Evolutionary conservation across 2,797 vertebrate genomes (phyloP).

Genomic region (Diplodus sargus): DNA sequence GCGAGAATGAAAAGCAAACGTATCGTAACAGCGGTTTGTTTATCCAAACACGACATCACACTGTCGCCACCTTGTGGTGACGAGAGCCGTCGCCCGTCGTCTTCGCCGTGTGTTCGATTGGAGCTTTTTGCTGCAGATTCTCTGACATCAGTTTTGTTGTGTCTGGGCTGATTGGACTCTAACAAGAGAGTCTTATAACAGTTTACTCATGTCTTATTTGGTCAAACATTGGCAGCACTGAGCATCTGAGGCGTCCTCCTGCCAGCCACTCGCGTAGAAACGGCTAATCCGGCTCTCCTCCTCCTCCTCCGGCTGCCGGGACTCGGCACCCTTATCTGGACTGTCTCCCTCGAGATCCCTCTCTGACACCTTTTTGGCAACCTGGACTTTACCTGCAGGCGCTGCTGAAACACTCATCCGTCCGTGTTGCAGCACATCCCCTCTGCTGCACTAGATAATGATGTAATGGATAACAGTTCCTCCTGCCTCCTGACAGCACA

Average conservation of each 20-base stretch:
- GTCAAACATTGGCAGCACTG: constrained; percentile 33
- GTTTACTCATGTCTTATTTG: constrained; percentile 23
- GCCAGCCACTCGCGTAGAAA: constrained; percentile 32
- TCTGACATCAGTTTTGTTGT: too few relatives aligned
- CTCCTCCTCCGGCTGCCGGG: constrained; percentile 39
- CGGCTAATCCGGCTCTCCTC: constrained; percentile 36
- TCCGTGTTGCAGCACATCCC: constrained; percentile 52
- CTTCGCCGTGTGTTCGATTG: too few relatives aligned
- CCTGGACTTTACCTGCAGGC: constrained; percentile 70
- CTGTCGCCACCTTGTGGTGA: too few relatives aligned
- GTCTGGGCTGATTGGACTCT: too few relatives aligned
- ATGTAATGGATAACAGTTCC: constrained; percentile 67
- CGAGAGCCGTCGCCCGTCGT: too few relatives aligned
- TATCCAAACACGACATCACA: too few relatives aligned
- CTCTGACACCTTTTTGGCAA: constrained; percentile 73
- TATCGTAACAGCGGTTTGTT: too few relatives aligned
- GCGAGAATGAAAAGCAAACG: too few relatives aligned
- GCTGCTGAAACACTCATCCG: constrained; percentile 54
- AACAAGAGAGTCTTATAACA: neutral
- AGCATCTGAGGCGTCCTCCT: constrained; percentile 35
- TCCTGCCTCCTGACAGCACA: constrained; percentile 62
- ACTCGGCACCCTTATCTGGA: constrained; percentile 64
- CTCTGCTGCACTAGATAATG: constrained; percentile 62
- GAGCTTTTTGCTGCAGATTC: too few relatives aligned
- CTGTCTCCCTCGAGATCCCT: constrained; percentile 57